Base-by-base conservation (phyloP, 2,888 invertebrate species). In the Rhingia rostrata region DNA sequence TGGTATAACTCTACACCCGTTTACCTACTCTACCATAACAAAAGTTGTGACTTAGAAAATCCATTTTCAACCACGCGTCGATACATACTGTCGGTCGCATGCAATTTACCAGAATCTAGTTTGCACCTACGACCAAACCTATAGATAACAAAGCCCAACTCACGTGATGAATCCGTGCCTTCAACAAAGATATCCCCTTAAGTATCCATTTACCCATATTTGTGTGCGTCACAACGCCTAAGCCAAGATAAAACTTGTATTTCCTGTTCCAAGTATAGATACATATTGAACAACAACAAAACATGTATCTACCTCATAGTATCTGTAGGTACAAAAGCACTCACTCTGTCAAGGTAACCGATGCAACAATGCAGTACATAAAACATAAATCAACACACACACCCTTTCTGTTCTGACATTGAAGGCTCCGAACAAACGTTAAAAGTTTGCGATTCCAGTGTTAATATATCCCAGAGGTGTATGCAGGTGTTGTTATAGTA, bases 311-410 rank as follows among this genome's bases (percentile, higher is more conserved):
- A 60, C 49, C 43, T 45, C 45, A 53, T 22, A 22, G 22, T 22
- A 22, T 43, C 4, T 45, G 3, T 4, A 43, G n/a, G 22, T 43
- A 54, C 43, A 45, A 35, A 37, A 41, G 32, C 9, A 66, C 58
- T 56, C 64, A 41, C 33, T 49, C 32, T 49, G 33, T 43, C 66
- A 66, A 74, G 64, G 64, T 58, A 39, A 35, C 39, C 54, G 30
- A 43, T 72, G 72, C 53, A 73, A 63, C 47, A 47, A 30, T 69
- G 69, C 47, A 69, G 47, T 10, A n/a, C n/a, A n/a, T n/a, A 51
- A 33, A 30, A 32, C 14, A 60, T 70, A 41, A 51, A 70, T 41
- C 47, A 39, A 58, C 9, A 30, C 3, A 30, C 3, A 45, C 35
- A 22, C 47, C n/a, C 22, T n/a, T 14, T 9, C 43, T 22, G 22